Base-by-base conservation (phyloP, 2,888 invertebrate genomes). In the Bhutanitis thaidina region DNA sequence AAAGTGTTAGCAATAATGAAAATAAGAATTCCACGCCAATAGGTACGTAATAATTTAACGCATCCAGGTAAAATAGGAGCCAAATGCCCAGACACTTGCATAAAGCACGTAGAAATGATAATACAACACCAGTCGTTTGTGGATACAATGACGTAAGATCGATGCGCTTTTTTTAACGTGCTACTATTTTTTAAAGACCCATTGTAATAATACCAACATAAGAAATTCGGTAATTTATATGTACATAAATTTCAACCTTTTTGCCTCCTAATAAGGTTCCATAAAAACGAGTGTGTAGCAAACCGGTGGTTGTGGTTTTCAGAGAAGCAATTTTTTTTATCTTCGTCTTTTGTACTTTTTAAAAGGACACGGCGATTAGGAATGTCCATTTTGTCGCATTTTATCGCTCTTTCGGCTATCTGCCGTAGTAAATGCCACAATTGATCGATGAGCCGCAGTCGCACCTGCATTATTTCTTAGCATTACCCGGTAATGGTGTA, bases 321-420 rank as follows among this genome's bases (percentile, higher is more conserved):
- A 64, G 59, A 57, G 68, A 67, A 72, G 61, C 59, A 52, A 55
- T 70, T 76, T 79, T n/a, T 81, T 79, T 77, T 69, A 58, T 41
- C 49, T 52, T 48, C 44, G 50, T 68, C 80, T 74, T 77, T 86
- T 86, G 83, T 83, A 56, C 62, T 78, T 80, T 80, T 78, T 75
- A 79, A 70, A 76, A 76, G 75, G 77, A 79, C 82, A 80, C 74
- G 71, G 67, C 72, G 83, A 88, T 87, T 86, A 84, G 80, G 78
- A 71, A 76, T 86, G 87, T 84, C 80, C 84, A 75, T 84, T 82
- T 76, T 77, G 82, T 82, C 60, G 65, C 64, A 72, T 77, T 79
- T 80, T 80, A 74, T 73, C 61, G 67, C 64, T 56, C 59, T 62
- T 69, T 61, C 61, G 64, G 64, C 60, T 37, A 64, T 61, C 56